phyloP scores from a whole-genome alignment of 2,888 invertebrate species.

The Eudasyphora cyanicolor region DNA sequence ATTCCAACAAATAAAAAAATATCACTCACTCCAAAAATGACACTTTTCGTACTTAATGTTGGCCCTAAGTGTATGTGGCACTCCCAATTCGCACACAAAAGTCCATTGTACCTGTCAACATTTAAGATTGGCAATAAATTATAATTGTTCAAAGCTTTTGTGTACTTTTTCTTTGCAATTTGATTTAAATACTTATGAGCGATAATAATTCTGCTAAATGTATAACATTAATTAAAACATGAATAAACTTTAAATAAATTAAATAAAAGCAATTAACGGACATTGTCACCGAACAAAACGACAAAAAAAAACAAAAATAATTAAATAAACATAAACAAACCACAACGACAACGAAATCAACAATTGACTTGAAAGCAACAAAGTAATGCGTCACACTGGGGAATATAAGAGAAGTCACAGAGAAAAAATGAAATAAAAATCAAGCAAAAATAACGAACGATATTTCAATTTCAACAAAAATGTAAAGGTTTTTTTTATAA shows the following conservation, averaged over 20 bases:
- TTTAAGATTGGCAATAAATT: not conserved
- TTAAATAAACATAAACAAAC: too few relatives aligned
- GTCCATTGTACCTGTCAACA: not conserved
- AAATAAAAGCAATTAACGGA: constrained; percentile 40
- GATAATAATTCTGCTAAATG: constrained; percentile 50
- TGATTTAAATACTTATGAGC: constrained; percentile 43
- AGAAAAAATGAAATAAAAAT: not conserved
- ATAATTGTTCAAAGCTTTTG: not conserved
- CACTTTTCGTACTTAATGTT: too few relatives aligned
- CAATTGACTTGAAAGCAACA: too few relatives aligned
- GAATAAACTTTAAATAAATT: constrained; percentile 35
- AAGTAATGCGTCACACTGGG: not conserved
- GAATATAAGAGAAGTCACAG: not conserved
- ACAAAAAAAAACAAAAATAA: too few relatives aligned
- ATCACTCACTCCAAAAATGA: not conserved
- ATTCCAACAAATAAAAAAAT: too few relatives aligned
- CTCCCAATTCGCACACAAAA: not conserved
- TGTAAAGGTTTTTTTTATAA: constrained; percentile 8
- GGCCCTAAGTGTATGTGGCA: too few relatives aligned
- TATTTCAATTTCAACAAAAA: constrained; percentile 14
- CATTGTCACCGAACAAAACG: constrained; percentile 42
- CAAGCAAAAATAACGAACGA: not conserved
- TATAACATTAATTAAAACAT: constrained; percentile 54
- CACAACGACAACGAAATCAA: not conserved
- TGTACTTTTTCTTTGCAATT: constrained; percentile 14